Evolutionary conservation across 2,797 vertebrate species (phyloP).

Genomic region (Eleutherodactylus coqui): DNA sequence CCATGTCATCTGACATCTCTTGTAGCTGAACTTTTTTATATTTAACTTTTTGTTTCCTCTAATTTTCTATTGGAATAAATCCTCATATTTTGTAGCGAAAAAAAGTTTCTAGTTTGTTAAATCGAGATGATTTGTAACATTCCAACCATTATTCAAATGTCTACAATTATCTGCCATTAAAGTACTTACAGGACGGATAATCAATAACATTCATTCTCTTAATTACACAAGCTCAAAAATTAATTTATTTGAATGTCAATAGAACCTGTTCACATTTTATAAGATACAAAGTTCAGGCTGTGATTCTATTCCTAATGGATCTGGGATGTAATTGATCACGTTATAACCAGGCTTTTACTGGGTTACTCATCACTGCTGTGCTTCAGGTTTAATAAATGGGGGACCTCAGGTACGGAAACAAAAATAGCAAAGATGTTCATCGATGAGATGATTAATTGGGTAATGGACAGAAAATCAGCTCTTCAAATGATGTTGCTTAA

Average conservation of each 20-base stretch:
- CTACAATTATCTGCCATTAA: slow-evolving; percentile 22
- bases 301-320: not conserved
- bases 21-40: not conserved
- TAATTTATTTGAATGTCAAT: no score
- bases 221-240: not conserved
- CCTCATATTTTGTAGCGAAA: not conserved
- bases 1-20: not conserved
- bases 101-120: not conserved
- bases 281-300: not conserved
- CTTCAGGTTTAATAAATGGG: not conserved
- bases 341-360: slow-evolving; percentile 3
- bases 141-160: not conserved
- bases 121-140: not conserved
- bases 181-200: not conserved
- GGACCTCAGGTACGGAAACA: not conserved
- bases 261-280: not conserved
- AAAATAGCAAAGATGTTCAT: not conserved
- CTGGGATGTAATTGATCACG: not conserved
- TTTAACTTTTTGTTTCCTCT: not conserved
- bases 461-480: no score
- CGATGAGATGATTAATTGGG: not conserved
- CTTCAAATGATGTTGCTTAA: no score
- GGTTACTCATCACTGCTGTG: not conserved
- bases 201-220: not conserved
- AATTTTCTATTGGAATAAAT: not conserved